A percentile compares a stretch with the other conserved stretches of the same genome.
Conservation (phyloP, 92 coral and sea anemone species). For the Anthopleura xanthogrammica region DNA sequence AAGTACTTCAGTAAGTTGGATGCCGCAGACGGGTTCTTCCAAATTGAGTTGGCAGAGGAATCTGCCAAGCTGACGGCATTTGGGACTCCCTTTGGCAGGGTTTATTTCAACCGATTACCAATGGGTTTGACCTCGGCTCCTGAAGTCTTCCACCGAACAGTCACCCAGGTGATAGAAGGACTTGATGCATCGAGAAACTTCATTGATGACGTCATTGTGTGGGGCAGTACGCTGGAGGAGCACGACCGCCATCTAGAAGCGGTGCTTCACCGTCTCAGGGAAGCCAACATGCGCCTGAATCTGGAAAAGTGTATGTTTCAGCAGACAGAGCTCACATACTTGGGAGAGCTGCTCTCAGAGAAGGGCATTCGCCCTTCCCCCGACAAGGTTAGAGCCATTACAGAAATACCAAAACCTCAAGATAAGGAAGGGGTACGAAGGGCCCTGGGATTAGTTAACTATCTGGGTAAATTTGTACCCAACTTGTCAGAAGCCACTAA, state of each 20-base stretch:
- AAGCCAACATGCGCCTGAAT: constrained; percentile 9
- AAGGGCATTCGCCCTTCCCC: background rate
- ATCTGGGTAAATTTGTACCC: constrained; percentile 12
- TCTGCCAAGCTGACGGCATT: background rate
- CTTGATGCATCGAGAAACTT: background rate
- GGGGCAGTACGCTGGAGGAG: constrained; percentile 16
- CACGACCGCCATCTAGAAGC: background rate
- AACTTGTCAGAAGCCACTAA: constrained; percentile 15
- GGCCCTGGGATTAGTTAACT: constrained; percentile 13
- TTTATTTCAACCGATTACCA: constrained; percentile 4
- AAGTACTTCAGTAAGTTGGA: constrained; percentile 47
- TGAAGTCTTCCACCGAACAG: constrained; percentile 24
- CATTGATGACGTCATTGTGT: constrained; percentile 4
- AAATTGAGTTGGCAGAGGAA: constrained; percentile 39
- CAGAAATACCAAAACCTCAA: constrained; percentile 7
- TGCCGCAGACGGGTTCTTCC: constrained; percentile 55
- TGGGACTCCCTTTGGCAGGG: constrained; percentile 5
- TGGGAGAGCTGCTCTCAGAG: background rate
- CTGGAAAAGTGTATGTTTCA: background rate
- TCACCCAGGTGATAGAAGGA: constrained; percentile 19
- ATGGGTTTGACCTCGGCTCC: constrained; percentile 7
- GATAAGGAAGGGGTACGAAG: constrained; percentile 14
- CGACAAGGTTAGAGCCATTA: background rate
- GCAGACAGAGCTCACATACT: background rate
- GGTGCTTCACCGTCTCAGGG: constrained; percentile 2